Conservation (phyloP, 1,140 invertebrate genomes). For the Leptinotarsa texana region DNA sequence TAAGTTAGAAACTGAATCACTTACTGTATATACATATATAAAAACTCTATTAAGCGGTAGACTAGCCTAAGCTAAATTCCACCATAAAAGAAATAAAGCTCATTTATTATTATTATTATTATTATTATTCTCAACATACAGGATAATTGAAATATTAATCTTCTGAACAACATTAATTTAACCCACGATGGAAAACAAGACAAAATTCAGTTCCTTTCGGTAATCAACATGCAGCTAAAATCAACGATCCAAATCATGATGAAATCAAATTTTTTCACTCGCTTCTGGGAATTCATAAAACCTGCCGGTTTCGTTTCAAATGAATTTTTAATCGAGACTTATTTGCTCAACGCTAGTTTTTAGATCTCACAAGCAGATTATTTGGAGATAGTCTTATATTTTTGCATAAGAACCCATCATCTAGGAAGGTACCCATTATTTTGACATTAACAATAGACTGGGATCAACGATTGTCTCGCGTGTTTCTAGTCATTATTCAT, state of each 20-base stretch:
- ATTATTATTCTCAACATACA: too few species aligned
- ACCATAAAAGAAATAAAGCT: too few species aligned
- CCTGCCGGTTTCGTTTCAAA: not conserved
- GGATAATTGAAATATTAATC: too few species aligned
- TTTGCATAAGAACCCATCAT: constrained; percentile 12
- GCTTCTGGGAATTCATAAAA: not conserved
- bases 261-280: not conserved
- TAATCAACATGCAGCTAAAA: too few species aligned
- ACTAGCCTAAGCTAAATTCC: too few species aligned
- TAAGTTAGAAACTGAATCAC: too few species aligned
- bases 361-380: not conserved
- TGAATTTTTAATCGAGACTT: constrained; percentile 3
- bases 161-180: too few species aligned
- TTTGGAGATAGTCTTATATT: constrained; percentile 1
- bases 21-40: too few species aligned
- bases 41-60: too few species aligned
- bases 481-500: constrained; percentile 1
- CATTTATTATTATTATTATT: too few species aligned
- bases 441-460: constrained; percentile 17
- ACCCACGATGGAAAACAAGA: too few species aligned
- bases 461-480: constrained; percentile 19
- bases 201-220: too few species aligned
- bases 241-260: not conserved
- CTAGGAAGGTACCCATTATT: constrained; percentile 4
- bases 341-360: not conserved